A percentile compares a stretch with the other conserved stretches of the same genome.
Conservation (phyloP, 2,113 vertebrate genomes). For the Phaetusa simplex region DNA sequence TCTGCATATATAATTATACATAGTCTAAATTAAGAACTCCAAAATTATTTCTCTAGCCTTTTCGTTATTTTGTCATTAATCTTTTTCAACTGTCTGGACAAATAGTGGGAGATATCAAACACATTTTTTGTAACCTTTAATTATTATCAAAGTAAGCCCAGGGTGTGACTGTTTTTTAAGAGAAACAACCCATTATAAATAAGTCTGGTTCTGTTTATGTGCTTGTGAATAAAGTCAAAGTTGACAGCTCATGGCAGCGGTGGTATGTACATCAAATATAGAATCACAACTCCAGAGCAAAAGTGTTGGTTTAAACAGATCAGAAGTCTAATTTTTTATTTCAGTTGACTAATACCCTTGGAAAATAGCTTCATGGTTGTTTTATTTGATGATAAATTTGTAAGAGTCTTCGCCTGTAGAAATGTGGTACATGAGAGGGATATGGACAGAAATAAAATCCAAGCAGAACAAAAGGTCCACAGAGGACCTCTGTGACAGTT, state of each 20-base stretch:
- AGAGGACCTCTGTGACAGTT: neutral
- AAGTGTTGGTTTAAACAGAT: neutral
- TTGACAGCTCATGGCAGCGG: neutral
- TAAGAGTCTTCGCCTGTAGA: neutral
- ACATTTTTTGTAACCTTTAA: neutral
- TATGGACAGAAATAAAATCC: neutral
- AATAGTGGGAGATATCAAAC: neutral
- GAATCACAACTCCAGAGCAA: neutral
- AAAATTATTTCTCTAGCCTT: neutral
- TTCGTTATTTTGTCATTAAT: neutral
- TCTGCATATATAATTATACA: neutral
- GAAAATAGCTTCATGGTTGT: neutral
- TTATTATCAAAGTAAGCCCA: neutral
- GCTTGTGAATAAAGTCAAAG: neutral
- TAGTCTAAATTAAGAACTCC: neutral
- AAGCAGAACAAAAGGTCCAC: slow-evolving; percentile 11
- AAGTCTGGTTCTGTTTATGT: neutral
- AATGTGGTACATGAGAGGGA: neutral
- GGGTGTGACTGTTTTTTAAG: neutral
- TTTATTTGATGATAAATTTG: slow-evolving; percentile 18
- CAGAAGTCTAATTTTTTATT: neutral
- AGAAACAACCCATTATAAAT: neutral
- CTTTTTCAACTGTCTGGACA: neutral
- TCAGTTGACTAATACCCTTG: neutral
- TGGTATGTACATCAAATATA: neutral